Conservation (phyloP, 2,888 invertebrate genomes). For the Dasypogon diadema region DNA sequence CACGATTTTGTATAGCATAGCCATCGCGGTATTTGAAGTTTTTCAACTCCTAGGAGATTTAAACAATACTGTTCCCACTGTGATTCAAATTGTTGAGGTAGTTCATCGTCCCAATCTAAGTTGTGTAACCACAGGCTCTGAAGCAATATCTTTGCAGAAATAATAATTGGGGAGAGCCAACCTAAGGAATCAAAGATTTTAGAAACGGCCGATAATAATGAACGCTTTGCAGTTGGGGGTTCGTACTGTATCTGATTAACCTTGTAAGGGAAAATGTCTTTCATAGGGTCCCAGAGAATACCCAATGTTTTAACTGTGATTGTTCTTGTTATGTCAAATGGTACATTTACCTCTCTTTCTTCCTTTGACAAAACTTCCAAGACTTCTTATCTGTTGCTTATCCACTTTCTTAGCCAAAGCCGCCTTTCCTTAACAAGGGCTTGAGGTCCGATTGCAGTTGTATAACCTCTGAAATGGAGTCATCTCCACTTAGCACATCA, state of each 20-base stretch:
- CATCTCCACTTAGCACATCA: no score
- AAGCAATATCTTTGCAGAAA: neutral
- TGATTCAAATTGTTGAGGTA: neutral
- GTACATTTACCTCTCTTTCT: neutral
- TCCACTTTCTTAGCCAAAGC: slow-evolving; percentile 54
- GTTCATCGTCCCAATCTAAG: slow-evolving; percentile 3
- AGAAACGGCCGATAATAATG: neutral
- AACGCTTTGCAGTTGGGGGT: neutral
- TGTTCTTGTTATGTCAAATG: slow-evolving; percentile 1
- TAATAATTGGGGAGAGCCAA: neutral
- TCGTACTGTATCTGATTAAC: neutral
- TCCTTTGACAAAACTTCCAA: neutral
- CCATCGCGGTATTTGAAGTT: slow-evolving; percentile 1
- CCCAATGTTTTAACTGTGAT: slow-evolving; percentile 4
- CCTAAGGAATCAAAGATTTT: slow-evolving; percentile 1
- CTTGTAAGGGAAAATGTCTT: neutral
- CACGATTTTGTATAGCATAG: neutral
- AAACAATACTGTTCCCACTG: neutral
- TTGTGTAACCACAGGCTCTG: slow-evolving; percentile 1
- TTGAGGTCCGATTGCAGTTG: slow-evolving; percentile 51
- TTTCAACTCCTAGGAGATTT: neutral
- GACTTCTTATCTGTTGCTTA: slow-evolving; percentile 31
- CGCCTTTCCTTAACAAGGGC: slow-evolving; percentile 38
- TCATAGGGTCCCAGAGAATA: neutral
- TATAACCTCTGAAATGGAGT: slow-evolving; percentile 16